Evolutionary conservation across 2,113 vertebrate species (phyloP).

Genomic region (Phrynosoma blainvillii): DNA sequence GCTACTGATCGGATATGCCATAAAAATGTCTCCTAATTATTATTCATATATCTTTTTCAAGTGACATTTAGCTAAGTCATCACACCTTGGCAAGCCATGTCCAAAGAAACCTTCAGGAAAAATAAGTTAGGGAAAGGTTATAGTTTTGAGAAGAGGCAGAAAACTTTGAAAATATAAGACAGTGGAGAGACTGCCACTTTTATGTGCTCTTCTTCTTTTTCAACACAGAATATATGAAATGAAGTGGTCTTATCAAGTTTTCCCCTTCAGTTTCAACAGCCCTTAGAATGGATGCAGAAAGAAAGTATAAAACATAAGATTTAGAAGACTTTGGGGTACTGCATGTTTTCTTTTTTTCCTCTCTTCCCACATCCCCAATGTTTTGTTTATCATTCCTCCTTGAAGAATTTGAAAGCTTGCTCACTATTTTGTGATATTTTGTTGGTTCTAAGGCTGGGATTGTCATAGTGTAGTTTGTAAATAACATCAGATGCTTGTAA

Average conservation of each 20-base stretch:
- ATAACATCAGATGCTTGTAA: background rate
- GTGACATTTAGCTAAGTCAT: conserved; percentile 14
- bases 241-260: background rate
- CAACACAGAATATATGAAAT: background rate
- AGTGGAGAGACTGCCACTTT: background rate
- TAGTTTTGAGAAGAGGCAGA: background rate
- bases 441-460: background rate
- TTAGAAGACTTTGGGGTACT: too few species aligned
- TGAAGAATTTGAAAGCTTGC: background rate
- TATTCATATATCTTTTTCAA: conserved; percentile 15
- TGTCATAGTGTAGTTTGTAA: too few species aligned
- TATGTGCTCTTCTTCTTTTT: background rate
- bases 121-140: conserved; percentile 17
- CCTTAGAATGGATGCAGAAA: background rate
- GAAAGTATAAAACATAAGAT: background rate
- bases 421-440: background rate
- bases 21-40: conserved; percentile 27
- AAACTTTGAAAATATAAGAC: background rate
- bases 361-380: too few species aligned
- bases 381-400: background rate
- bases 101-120: conserved; percentile 16
- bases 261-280: background rate
- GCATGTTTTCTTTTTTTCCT: too few species aligned
- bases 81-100: background rate
- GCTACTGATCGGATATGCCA: conserved; percentile 1